Conservation (phyloP, 2,888 invertebrate genomes). For the Pyrrhia umbra region DNA sequence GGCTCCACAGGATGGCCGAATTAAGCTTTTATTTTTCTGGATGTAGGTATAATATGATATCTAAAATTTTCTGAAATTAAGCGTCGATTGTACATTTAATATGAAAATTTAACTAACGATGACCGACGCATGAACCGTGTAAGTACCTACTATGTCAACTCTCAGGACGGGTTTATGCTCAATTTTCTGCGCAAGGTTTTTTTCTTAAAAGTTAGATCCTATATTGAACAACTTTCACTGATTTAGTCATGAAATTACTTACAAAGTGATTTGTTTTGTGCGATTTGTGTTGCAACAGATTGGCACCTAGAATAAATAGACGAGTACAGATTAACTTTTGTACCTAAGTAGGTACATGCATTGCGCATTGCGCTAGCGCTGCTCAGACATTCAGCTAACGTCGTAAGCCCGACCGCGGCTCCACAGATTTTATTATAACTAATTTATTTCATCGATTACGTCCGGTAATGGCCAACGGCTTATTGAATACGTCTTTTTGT, state of each 20-base stretch:
- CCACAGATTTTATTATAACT: conserved; percentile 85
- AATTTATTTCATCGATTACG: conserved; percentile 90
- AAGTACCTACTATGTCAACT: too few relatives aligned
- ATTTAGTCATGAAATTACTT: neutral
- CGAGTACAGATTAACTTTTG: conserved; percentile 40
- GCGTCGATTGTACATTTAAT: too few relatives aligned
- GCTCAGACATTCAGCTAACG: conserved; percentile 64
- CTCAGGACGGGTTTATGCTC: too few relatives aligned
- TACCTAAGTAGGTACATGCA: conserved; percentile 26
- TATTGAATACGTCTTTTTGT: conserved; percentile 90
- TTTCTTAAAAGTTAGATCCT: too few relatives aligned
- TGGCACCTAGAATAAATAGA: conserved; percentile 35
- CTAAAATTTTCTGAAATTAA: too few relatives aligned
- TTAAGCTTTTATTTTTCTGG: too few relatives aligned
- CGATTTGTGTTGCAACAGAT: conserved; percentile 6
- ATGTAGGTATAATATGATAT: too few relatives aligned
- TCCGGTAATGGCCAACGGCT: conserved; percentile 87
- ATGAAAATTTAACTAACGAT: too few relatives aligned
- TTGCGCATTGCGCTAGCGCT: conserved; percentile 26
- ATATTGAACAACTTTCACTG: too few relatives aligned
- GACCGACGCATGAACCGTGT: too few relatives aligned
- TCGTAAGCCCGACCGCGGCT: conserved; percentile 60
- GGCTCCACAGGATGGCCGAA: too few relatives aligned
- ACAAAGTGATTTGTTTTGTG: neutral
- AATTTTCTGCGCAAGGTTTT: too few relatives aligned